phyloP scores from a whole-genome alignment of 2,888 invertebrate species.

The Eurois occulta region DNA sequence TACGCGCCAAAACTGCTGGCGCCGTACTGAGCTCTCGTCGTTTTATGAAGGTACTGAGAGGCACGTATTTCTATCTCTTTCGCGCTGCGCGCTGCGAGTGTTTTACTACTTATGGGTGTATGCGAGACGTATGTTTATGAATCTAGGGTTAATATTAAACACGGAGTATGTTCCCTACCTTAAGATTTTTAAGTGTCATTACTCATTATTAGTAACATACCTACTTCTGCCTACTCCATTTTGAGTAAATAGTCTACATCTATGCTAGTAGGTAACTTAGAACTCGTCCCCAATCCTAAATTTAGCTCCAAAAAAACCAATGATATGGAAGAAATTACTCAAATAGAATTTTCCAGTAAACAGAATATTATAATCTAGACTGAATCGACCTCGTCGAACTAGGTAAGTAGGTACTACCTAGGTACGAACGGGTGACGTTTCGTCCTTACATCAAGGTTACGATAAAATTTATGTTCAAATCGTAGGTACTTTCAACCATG shows the following conservation, averaged over 20 bases:
- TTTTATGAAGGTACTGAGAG: too few species aligned
- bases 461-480: slow-evolving; percentile 44
- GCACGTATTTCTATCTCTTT: too few species aligned
- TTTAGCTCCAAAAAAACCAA: neutral
- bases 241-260: neutral
- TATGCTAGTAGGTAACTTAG: neutral
- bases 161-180: neutral
- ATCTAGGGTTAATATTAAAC: too few species aligned
- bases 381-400: slow-evolving; percentile 53
- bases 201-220: neutral
- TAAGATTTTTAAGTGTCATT: too few species aligned
- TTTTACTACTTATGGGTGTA: too few species aligned
- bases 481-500: slow-evolving; percentile 23
- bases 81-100: too few species aligned
- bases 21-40: too few species aligned
- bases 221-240: too few species aligned
- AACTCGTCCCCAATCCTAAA: neutral
- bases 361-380: slow-evolving; percentile 57
- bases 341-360: slow-evolving; percentile 15
- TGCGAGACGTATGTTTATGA: too few species aligned
- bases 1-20: too few species aligned
- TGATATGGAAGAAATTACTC: neutral
- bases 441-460: slow-evolving; percentile 61
- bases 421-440: slow-evolving; percentile 46
- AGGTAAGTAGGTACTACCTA: slow-evolving; percentile 61